phyloP scores from a whole-genome alignment of 2,888 invertebrate species.

The Schizaphis graminum region DNA sequence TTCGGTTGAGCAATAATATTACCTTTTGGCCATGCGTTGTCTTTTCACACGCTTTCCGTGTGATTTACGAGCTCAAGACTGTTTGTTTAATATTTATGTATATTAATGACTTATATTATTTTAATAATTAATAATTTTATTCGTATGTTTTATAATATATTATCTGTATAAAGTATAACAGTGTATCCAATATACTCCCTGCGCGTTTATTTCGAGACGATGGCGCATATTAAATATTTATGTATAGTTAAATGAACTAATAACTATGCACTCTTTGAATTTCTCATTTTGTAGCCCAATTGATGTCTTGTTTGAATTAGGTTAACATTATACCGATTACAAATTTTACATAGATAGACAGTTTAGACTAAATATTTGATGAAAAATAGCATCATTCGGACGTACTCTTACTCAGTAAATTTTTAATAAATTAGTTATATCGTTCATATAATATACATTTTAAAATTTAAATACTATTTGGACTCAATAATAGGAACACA shows the following conservation, averaged over 20 bases:
- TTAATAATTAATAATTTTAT: background rate
- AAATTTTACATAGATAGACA: background rate
- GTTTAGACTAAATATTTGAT: background rate
- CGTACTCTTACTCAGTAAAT: background rate
- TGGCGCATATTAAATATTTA: too few species aligned
- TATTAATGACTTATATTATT: background rate
- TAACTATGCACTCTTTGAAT: background rate
- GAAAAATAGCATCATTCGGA: background rate
- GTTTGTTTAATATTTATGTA: background rate
- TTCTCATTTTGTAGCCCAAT: background rate
- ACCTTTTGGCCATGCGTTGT: background rate
- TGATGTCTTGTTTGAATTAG: background rate
- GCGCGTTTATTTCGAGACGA: background rate
- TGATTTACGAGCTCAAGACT: background rate
- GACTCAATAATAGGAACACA: background rate
- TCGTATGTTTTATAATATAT: background rate
- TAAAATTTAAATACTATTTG: background rate
- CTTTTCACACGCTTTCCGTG: background rate
- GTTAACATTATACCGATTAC: background rate
- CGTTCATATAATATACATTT: background rate
- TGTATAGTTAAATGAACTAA: too few species aligned
- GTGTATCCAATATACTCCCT: background rate
- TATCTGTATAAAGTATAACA: background rate
- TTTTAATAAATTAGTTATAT: background rate
- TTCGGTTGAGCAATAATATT: background rate